Percentiles rank a stretch among this genome's conserved stretches.
phyloP scores from a whole-genome alignment of 1,140 invertebrate genomes.

The Bathynomus jamesi region DNA sequence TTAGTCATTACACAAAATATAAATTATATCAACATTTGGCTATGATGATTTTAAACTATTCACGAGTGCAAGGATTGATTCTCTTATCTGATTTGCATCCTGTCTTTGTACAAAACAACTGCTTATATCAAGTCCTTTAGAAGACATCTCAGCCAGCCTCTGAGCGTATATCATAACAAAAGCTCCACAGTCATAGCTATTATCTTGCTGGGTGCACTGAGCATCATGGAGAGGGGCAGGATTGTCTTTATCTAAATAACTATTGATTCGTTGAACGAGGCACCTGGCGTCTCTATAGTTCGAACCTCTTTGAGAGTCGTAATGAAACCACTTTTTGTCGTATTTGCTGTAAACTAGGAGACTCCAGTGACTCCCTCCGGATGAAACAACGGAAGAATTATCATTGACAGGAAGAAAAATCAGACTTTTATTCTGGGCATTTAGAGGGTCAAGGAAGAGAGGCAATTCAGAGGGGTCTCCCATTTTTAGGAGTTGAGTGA shows the following conservation, averaged over 20 bases:
- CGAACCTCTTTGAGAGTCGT: slow-evolving; percentile 60
- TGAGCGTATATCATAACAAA: slow-evolving; percentile 68
- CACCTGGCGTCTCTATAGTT: slow-evolving; percentile 52
- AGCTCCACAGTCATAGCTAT: slow-evolving; percentile 73
- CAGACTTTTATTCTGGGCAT: slow-evolving; percentile 57
- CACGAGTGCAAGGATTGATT: neutral
- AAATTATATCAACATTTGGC: too few species aligned
- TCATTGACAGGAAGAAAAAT: slow-evolving; percentile 82
- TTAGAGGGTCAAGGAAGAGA: slow-evolving; percentile 62
- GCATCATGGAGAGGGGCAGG: slow-evolving; percentile 47
- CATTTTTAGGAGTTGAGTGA: slow-evolving; percentile 75
- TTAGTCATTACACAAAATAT: too few species aligned
- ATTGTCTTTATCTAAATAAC: neutral
- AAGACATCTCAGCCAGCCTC: neutral
- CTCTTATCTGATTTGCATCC: neutral
- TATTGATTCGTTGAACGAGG: slow-evolving; percentile 50
- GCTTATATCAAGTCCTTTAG: neutral
- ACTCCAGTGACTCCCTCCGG: slow-evolving; percentile 83
- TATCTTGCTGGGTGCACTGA: slow-evolving; percentile 61
- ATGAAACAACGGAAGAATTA: slow-evolving; percentile 56
- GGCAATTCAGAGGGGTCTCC: slow-evolving; percentile 53
- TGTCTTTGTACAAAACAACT: neutral
- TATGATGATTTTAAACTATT: neutral
- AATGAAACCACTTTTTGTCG: slow-evolving; percentile 64
- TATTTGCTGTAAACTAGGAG: slow-evolving; percentile 61